Conservation (phyloP, 1,140 invertebrate genomes). For the Zophobas morio region DNA sequence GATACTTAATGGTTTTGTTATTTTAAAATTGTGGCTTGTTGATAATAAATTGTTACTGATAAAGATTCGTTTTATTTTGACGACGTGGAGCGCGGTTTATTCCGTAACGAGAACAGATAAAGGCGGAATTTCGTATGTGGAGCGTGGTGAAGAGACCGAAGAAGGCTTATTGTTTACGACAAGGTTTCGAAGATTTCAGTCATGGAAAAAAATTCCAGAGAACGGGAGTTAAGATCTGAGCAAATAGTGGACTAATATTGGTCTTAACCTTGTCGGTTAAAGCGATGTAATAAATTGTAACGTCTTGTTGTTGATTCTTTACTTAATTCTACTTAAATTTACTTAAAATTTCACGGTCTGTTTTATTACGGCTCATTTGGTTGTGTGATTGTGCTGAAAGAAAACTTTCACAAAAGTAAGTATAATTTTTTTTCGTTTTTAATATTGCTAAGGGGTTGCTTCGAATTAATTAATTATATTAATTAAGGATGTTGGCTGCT, state of each 20-base stretch:
- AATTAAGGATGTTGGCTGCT: too few relatives aligned
- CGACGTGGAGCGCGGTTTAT: not conserved
- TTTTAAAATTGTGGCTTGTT: slow-evolving; percentile 47
- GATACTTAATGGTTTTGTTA: not conserved
- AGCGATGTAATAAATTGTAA: slow-evolving; percentile 29
- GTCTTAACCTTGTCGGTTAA: slow-evolving; percentile 40
- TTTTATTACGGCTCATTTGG: slow-evolving; percentile 1
- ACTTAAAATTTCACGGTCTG: slow-evolving; percentile 20
- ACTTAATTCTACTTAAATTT: slow-evolving; percentile 1
- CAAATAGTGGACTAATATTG: slow-evolving; percentile 28
- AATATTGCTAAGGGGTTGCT: too few relatives aligned
- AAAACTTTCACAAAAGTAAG: slow-evolving; percentile 13
- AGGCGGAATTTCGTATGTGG: too few relatives aligned
- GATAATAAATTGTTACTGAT: slow-evolving; percentile 45
- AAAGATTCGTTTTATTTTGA: slow-evolving; percentile 31
- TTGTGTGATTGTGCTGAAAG: slow-evolving; percentile 8
- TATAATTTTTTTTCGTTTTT: not conserved
- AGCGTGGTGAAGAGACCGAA: too few relatives aligned
- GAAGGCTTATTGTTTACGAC: too few relatives aligned
- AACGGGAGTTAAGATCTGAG: not conserved
- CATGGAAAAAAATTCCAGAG: not conserved
- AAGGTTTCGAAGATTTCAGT: not conserved
- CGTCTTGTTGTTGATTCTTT: slow-evolving; percentile 36
- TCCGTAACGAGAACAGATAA: too few relatives aligned
- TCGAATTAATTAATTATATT: too few relatives aligned